Base-by-base conservation (phyloP, 37 sponge, comb jelly and placozoan species). In the Aplysina aerophoba region DNA sequence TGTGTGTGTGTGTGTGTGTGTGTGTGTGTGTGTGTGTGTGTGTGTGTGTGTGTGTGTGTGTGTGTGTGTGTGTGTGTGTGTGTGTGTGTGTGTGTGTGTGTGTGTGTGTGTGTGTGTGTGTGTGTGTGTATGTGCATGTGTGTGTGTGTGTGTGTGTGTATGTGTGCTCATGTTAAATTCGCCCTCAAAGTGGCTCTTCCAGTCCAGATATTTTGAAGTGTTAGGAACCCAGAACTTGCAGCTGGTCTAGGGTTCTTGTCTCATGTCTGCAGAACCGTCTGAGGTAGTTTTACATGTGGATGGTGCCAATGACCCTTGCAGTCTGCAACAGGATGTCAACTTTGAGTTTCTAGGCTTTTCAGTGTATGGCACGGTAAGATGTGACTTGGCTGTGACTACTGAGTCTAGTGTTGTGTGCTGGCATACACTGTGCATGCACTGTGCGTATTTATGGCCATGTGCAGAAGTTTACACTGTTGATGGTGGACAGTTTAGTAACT, bases 291-390 rank as follows among this genome's bases (percentile, higher is more conserved):
- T 97, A 44, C 28, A 73, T 14, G 89, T 97, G n/a, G 94, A 97
- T 72, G 98, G 94, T 12, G 40, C 25, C 30, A 93, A 81, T 35
- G 98, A 97, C 60, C 81, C 60, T 41, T 97, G 98, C 82, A 93
- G 92, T 71, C 53, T 63, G 31, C 87, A 88, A 37, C 83, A 92
- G n/a, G 96, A 97, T 80, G 86, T 97, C 21, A 84, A 91, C 74
- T 97, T 97, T 82, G 79, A 85, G 19, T 96, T 95, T 73, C 19
- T 86, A 15, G 98, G 98, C 0, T 92, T 95, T 63, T 40, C 96
- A 15, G 74, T 95, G 0, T 60, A 54, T 73, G 98, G 98, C 8
- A 87, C 91, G 84, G 98, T 95, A 74, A 78, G 4, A 4, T 4
- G 5, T 28, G 27, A 27, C 4, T 13, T 8, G 12, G n/a, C 5